Conservation (phyloP, 1,140 invertebrate species). For the Lepidurus arcticus region DNA sequence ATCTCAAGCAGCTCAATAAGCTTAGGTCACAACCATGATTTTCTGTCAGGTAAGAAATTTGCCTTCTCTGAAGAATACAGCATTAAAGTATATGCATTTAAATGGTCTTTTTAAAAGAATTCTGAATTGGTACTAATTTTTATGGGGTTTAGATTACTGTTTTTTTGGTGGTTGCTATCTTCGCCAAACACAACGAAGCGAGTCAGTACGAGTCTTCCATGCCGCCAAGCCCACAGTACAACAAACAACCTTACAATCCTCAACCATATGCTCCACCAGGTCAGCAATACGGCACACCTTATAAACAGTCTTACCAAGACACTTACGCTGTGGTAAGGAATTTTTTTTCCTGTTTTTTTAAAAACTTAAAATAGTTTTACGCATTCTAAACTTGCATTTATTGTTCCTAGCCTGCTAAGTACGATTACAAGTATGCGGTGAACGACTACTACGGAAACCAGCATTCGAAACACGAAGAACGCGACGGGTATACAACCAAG, state of each 20-base stretch:
- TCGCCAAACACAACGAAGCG: neutral
- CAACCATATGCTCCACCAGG: too few species aligned
- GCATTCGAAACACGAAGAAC: slow-evolving; percentile 34
- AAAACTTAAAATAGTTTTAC: neutral
- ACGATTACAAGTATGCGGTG: slow-evolving; percentile 33
- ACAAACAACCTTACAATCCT: neutral
- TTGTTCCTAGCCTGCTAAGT: slow-evolving; percentile 24
- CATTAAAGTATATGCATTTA: too few species aligned
- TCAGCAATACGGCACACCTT: neutral
- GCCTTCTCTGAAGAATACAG: too few species aligned
- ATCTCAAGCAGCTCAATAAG: too few species aligned
- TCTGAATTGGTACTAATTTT: too few species aligned
- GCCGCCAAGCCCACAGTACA: neutral
- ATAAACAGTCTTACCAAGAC: neutral
- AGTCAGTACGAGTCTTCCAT: neutral
- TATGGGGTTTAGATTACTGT: neutral
- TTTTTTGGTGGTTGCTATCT: neutral
- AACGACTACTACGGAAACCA: slow-evolving; percentile 35
- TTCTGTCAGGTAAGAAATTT: too few species aligned
- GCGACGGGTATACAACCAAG: slow-evolving; percentile 31
- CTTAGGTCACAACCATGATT: too few species aligned
- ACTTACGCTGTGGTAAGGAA: neutral
- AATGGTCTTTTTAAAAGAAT: too few species aligned
- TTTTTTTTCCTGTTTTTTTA: neutral
- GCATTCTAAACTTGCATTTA: neutral